These are phyloP conservation scores for Rhodeus uyekii DNA, from an alignment of 2,797 vertebrate genomes.

Conservation along the genomic window DNA sequence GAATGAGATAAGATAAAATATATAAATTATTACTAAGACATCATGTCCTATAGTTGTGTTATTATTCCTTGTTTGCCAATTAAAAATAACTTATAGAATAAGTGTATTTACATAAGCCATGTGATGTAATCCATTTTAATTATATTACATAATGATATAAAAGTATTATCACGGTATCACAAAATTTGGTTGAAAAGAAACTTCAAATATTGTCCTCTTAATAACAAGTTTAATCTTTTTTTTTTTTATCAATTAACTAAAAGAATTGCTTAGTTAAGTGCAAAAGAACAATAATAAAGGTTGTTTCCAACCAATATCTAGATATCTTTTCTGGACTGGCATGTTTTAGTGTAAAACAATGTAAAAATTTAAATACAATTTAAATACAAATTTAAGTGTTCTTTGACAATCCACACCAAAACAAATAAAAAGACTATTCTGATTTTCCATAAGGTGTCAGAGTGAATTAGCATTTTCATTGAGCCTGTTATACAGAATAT, in stretches of 20 bases:
- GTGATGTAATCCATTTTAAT: not conserved
- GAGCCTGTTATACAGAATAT: not conserved
- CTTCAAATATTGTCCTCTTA: too few species aligned
- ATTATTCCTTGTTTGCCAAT: too few species aligned
- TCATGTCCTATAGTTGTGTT: not conserved
- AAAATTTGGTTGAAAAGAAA: too few species aligned
- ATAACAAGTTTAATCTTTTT: too few species aligned
- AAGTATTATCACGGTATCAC: too few species aligned
- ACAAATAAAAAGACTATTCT: not conserved
- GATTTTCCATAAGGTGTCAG: not conserved
- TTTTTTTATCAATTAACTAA: too few species aligned
- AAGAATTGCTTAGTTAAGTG: too few species aligned
- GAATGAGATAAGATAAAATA: not conserved
- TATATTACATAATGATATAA: too few species aligned
- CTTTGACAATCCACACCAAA: not conserved
- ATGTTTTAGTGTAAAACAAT: not conserved
- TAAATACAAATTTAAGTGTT: not conserved
- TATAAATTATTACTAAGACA: not conserved
- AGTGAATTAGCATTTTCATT: not conserved
- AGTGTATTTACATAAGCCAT: too few species aligned
- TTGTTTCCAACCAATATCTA: not conserved
- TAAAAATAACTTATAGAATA: too few species aligned
- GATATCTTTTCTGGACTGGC: not conserved
- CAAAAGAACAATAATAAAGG: not conserved
- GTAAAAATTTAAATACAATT: not conserved